Percentiles rank a stretch among this genome's conserved stretches.
These are phyloP conservation scores for Mastacembelus armatus DNA, from an alignment of 2,797 vertebrate genomes.

Conservation along the genomic window DNA sequence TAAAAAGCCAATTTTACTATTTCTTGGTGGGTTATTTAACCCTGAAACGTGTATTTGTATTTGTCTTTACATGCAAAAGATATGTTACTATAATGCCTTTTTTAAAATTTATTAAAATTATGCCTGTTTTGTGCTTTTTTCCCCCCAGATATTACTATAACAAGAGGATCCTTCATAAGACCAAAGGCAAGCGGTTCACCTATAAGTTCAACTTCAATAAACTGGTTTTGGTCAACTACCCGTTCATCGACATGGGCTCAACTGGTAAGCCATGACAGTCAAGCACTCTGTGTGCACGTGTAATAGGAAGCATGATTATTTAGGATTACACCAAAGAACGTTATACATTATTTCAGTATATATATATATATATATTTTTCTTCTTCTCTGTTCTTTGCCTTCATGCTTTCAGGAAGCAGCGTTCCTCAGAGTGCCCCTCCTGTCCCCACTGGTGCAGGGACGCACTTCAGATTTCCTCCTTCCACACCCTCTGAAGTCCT, in stretches of 20 bases:
- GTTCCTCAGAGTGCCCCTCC: conserved; percentile 94
- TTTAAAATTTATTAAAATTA: background rate
- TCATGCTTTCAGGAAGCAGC: conserved; percentile 81
- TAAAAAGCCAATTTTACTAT: background rate
- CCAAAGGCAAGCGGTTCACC: conserved; percentile 95
- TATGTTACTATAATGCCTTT: background rate
- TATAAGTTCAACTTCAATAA: conserved; percentile 98
- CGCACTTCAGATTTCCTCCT: conserved; percentile 91
- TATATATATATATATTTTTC: too few relatives aligned
- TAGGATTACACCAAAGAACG: conserved; percentile 55
- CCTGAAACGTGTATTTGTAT: background rate
- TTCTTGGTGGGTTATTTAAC: conserved; percentile 3
- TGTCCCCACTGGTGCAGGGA: conserved; percentile 85
- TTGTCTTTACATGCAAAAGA: background rate
- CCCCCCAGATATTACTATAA: conserved; percentile 96
- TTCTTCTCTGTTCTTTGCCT: background rate
- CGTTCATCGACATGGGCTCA: conserved; percentile 93
- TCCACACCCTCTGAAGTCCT: conserved; percentile 90
- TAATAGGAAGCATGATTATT: conserved; percentile 46
- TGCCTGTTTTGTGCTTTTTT: conserved; percentile 17
- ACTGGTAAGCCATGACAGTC: conserved; percentile 77
- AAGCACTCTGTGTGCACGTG: conserved; percentile 6
- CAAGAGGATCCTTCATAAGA: conserved; percentile 95
- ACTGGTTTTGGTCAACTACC: conserved; percentile 94
- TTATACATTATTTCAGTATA: conserved; percentile 55